Conservation (phyloP, 2,888 invertebrate genomes). For the Campopleginae sp. region DNA sequence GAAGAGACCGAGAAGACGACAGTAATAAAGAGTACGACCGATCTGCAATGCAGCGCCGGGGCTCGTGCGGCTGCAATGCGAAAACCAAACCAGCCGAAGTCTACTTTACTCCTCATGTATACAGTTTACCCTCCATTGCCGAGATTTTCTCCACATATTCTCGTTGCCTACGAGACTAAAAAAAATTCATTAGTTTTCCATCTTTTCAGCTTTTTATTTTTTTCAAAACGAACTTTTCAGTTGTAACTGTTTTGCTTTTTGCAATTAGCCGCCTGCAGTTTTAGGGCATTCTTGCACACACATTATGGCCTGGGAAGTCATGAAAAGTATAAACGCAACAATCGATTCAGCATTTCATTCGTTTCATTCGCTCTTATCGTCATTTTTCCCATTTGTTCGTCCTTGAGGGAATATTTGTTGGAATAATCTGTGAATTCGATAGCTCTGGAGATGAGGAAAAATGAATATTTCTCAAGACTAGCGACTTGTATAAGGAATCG, state of each 20-base stretch:
- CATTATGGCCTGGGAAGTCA: not conserved
- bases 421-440: not conserved
- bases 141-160: not conserved
- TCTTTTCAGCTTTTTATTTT: not conserved
- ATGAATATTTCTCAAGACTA: not conserved
- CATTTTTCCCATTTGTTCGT: not conserved
- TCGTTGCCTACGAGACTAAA: not conserved
- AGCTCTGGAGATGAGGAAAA: not conserved
- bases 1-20: conserved; percentile 43
- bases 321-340: not conserved
- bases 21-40: conserved; percentile 44
- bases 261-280: not conserved
- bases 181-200: not conserved
- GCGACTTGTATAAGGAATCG: not conserved
- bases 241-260: not conserved
- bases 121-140: conserved; percentile 21
- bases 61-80: conserved; percentile 41
- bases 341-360: not conserved
- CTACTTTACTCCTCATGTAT: conserved; percentile 15
- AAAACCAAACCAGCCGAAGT: conserved; percentile 25
- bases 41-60: conserved; percentile 30
- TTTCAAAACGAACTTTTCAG: not conserved
- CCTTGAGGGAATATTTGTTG: not conserved
- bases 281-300: not conserved
- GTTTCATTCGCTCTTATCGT: not conserved